Conservation (phyloP, 1,140 invertebrate genomes). For the Sinella curviseta region DNA sequence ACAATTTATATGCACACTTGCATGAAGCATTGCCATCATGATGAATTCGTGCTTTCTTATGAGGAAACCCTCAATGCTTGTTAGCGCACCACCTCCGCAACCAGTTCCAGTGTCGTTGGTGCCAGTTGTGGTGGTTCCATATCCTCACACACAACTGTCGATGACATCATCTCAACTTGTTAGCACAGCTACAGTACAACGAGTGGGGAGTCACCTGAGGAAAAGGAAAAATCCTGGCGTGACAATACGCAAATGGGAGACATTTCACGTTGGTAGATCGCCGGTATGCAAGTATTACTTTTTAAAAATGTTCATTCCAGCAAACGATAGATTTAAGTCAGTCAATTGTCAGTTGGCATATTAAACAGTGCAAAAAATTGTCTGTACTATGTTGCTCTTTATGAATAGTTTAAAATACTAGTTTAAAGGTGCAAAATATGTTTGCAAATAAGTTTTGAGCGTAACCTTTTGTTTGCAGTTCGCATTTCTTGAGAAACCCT, state of each 20-base stretch:
- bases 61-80: background rate
- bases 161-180: background rate
- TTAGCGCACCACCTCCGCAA: background rate
- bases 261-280: background rate
- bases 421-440: background rate
- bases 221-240: background rate
- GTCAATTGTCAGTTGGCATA: background rate
- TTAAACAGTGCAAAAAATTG: background rate
- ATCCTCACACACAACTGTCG: background rate
- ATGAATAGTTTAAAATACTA: background rate
- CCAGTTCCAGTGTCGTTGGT: background rate
- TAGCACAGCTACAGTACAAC: background rate
- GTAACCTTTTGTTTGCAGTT: background rate
- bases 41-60: background rate
- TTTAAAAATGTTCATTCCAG: background rate
- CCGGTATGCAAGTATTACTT: background rate
- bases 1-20: background rate
- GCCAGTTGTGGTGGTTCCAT: background rate
- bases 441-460: background rate
- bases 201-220: background rate
- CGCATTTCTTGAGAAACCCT: too few species aligned
- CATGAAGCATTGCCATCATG: background rate
- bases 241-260: conserved; percentile 4
- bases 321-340: background rate
- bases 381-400: background rate